Evolutionary conservation across 2,797 vertebrate species (phyloP).

Genomic region (Harpagifer antarcticus): DNA sequence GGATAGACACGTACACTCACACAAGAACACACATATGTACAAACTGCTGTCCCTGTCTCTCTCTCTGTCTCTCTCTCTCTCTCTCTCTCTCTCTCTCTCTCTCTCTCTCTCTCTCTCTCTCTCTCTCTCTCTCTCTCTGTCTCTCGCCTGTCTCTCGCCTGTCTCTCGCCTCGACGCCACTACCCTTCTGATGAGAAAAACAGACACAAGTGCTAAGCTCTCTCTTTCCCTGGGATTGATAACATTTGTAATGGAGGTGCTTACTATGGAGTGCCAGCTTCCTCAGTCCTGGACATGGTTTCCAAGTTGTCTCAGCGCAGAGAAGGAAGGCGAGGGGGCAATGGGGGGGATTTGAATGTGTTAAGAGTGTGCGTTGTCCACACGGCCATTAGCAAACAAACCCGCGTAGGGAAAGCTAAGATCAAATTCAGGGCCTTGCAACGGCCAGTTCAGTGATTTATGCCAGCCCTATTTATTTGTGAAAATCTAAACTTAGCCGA

Average conservation of each 20-base stretch:
- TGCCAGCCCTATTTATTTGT: conserved; percentile 29
- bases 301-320: conserved; percentile 69
- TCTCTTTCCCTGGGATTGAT: conserved; percentile 72
- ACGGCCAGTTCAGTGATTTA: conserved; percentile 44
- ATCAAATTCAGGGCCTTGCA: conserved; percentile 55
- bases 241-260: conserved; percentile 83
- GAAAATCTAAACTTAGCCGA: conserved; percentile 11
- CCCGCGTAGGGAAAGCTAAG: conserved; percentile 39
- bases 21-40: conserved; percentile 53
- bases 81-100: conserved; percentile 73
- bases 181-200: conserved; percentile 76
- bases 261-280: conserved; percentile 75
- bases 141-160: conserved; percentile 37
- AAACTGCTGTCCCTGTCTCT: conserved; percentile 78
- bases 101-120: conserved; percentile 69
- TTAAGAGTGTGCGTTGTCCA: conserved; percentile 61
- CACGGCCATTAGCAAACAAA: conserved; percentile 65
- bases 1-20: conserved; percentile 54
- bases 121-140: conserved; percentile 40
- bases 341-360: conserved; percentile 47
- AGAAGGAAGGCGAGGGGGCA: conserved; percentile 15
- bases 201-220: conserved; percentile 76
- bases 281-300: conserved; percentile 58
- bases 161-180: conserved; percentile 27
- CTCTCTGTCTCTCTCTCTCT: conserved; percentile 65